phyloP scores from a whole-genome alignment of 2,113 vertebrate species.

The Siniperca knerii region DNA sequence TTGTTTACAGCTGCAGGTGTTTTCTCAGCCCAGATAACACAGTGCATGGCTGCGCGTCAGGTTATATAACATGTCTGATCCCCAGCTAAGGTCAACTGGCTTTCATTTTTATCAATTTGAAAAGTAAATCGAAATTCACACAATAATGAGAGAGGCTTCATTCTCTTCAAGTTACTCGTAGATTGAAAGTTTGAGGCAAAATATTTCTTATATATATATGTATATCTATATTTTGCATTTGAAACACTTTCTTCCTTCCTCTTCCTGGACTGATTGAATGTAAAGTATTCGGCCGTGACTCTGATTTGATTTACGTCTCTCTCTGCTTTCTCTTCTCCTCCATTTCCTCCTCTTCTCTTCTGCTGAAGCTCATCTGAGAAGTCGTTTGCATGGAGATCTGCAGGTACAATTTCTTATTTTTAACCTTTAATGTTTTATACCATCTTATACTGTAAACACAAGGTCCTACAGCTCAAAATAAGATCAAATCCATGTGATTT shows the following conservation, averaged over 20 bases:
- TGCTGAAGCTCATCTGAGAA: slow-evolving; percentile 95
- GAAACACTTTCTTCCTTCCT: not conserved
- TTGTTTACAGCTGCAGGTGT: slow-evolving; percentile 1
- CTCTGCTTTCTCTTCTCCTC: slow-evolving; percentile 39
- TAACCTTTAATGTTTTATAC: not conserved
- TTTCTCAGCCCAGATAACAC: not conserved
- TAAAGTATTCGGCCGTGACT: slow-evolving; percentile 17
- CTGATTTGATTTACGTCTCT: slow-evolving; percentile 53
- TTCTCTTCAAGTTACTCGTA: not conserved
- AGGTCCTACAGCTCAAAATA: not conserved
- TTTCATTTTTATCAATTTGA: slow-evolving; percentile 14
- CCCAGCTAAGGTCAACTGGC: slow-evolving; percentile 16
- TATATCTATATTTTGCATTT: not conserved
- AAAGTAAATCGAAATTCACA: slow-evolving; percentile 22
- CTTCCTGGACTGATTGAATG: slow-evolving; percentile 31
- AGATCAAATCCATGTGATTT: slow-evolving; percentile 17
- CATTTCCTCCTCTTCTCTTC: slow-evolving; percentile 57
- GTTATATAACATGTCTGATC: slow-evolving; percentile 8
- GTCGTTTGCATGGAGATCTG: slow-evolving; percentile 97
- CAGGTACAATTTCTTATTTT: slow-evolving; percentile 86
- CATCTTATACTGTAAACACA: not conserved
- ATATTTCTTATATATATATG: not conserved
- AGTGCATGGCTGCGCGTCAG: not conserved
- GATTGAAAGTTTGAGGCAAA: not conserved
- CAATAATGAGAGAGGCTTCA: not conserved